phyloP scores from a whole-genome alignment of 2,888 invertebrate genomes.

The Corythucha ciliata region DNA sequence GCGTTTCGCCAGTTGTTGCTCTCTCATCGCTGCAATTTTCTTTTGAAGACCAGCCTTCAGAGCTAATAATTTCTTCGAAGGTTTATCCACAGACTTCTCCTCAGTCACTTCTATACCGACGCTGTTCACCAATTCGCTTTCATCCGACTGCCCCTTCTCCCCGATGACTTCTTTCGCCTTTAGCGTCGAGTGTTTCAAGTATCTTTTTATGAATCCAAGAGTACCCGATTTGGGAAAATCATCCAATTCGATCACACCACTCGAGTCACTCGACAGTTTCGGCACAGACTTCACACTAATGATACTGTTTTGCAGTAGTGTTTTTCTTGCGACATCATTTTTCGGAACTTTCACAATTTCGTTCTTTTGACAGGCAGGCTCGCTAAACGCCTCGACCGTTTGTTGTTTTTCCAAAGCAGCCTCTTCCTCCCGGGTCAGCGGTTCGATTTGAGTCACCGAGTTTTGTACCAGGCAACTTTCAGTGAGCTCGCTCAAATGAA shows the following conservation, averaged over 20 bases:
- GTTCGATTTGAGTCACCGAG: too few relatives aligned
- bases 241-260: constrained; percentile 54
- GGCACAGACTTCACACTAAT: constrained; percentile 12
- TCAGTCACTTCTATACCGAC: constrained; percentile 17
- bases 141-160: constrained; percentile 20
- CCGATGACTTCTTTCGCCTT: constrained; percentile 19
- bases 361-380: too few relatives aligned
- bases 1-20: constrained; percentile 59
- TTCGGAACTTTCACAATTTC: too few relatives aligned
- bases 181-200: constrained; percentile 54
- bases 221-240: constrained; percentile 52
- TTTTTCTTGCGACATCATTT: too few relatives aligned
- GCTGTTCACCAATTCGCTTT: constrained; percentile 19
- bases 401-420: too few relatives aligned
- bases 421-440: too few relatives aligned
- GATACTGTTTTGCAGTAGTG: too few relatives aligned
- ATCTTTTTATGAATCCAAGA: constrained; percentile 58
- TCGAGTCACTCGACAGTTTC: constrained; percentile 42
- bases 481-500: too few relatives aligned
- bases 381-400: too few relatives aligned
- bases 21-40: constrained; percentile 60
- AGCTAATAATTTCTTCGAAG: constrained; percentile 61
- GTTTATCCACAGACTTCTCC: constrained; percentile 42
- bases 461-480: too few relatives aligned
- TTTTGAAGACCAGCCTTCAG: constrained; percentile 60